Base-by-base conservation (phyloP, 2,113 vertebrate genomes). In the Syrmaticus mikado region DNA sequence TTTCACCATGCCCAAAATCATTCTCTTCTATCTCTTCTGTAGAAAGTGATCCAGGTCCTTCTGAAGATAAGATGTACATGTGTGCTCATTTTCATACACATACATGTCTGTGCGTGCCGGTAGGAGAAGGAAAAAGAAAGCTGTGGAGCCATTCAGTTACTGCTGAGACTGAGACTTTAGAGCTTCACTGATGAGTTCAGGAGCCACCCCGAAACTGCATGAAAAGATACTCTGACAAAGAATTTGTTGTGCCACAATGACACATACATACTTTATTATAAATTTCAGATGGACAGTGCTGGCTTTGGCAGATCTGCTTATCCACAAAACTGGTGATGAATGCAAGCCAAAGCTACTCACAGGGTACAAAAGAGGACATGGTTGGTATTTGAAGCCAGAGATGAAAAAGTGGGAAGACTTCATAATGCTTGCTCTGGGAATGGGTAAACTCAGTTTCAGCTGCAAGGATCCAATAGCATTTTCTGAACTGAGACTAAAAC, bases 401-500 rank as follows among this genome's bases (percentile, higher is more conserved):
- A 93, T 5, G 32, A 25, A 84, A 74, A 64, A 72, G 72, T 43
- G 60, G 24, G 18, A 70, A 87, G 70, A 80, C 24, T 66, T 67
- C 24, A 30, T 76, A 85, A 80, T 76, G 30, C 58, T 60, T 62
- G 27, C 32, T 20, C 38, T 77, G 82, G 43, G 36, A 55, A 85
- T 25, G 40, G 15, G n/a, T 74, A 85, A 95, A 85, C 30, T 80
- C 45, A 66, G 10, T 84, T 91, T 76, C 28, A 95, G 76, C 48
- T 87, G 30, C 50, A 82, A 38, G 71, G 28, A 53, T 71, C 64
- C 45, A 87, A 34, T 12, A 66, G 53, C 13, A 38, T 8, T 43
- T 85, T 73, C 60, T 91, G 85, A 93, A 85, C 19, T 45, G 68
- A 86, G 66, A 82, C 70, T 68, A 85, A 93, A 87, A 85, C 27